A percentile compares a stretch with the other conserved stretches of the same genome.
phyloP scores from a whole-genome alignment of 2,888 invertebrate genomes.

The Hypercompe scribonia region DNA sequence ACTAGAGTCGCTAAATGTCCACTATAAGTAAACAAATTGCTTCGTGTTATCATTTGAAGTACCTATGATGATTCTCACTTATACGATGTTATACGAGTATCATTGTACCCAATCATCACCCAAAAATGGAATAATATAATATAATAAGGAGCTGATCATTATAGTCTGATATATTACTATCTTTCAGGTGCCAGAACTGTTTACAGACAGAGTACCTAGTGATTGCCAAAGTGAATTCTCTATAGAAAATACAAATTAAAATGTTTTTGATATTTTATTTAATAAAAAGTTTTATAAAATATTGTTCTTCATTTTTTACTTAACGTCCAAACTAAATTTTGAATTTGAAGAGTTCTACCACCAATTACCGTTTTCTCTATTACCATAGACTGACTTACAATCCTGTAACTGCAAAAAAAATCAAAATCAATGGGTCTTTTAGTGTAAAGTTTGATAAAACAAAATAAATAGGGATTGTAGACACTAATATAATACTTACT shows the following conservation, averaged over 20 bases:
- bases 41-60: neutral
- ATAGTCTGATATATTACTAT: neutral
- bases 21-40: neutral
- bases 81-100: too few species aligned
- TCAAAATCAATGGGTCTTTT: neutral
- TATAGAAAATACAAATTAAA: constrained; percentile 71
- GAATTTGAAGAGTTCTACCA: constrained; percentile 76
- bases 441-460: neutral
- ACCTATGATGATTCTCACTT: neutral
- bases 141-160: too few species aligned
- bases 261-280: constrained; percentile 51
- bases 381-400: constrained; percentile 77
- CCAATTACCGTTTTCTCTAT: constrained; percentile 79
- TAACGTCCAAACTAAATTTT: constrained; percentile 79
- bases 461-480: too few species aligned
- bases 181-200: constrained; percentile 80
- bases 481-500: constrained; percentile 55
- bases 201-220: constrained; percentile 81
- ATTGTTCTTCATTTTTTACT: constrained; percentile 52
- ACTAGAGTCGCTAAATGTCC: neutral
- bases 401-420: constrained; percentile 67
- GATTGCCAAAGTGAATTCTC: constrained; percentile 82
- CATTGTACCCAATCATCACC: too few species aligned
- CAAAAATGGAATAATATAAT: neutral
- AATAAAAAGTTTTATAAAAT: constrained; percentile 50